A percentile compares a stretch with the other conserved stretches of the same genome.
phyloP scores from a whole-genome alignment of 2,797 vertebrate genomes.

The Channallabes apus region DNA sequence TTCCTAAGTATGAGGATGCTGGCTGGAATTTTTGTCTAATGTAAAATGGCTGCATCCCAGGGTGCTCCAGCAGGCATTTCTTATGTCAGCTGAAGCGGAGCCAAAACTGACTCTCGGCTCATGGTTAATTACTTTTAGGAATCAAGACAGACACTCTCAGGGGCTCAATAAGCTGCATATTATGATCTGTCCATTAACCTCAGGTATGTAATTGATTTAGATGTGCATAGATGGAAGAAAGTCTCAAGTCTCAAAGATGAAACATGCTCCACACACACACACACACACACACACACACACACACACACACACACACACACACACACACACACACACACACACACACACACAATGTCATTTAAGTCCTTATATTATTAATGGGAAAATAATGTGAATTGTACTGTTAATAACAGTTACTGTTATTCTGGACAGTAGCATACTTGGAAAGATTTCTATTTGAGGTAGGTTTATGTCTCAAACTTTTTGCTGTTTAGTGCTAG shows the following conservation, averaged over 20 bases:
- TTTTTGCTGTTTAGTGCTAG: slow-evolving; percentile 28
- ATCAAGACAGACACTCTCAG: slow-evolving; percentile 72
- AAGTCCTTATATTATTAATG: slow-evolving; percentile 16
- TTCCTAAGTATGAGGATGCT: slow-evolving; percentile 75
- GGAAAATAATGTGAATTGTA: neutral
- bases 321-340: neutral
- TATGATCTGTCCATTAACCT: slow-evolving; percentile 78
- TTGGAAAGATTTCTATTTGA: neutral
- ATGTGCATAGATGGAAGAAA: slow-evolving; percentile 35
- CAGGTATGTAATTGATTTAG: slow-evolving; percentile 70
- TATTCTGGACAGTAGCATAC: neutral
- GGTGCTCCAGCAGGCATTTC: slow-evolving; percentile 58
- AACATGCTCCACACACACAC: slow-evolving; percentile 43
- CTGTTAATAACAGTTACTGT: neutral
- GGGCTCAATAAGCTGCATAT: slow-evolving; percentile 76
- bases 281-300: neutral
- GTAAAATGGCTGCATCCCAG: slow-evolving; percentile 69
- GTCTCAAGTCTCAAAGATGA: slow-evolving; percentile 64
- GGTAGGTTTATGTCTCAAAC: neutral
- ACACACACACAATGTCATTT: neutral
- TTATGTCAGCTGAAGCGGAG: slow-evolving; percentile 70
- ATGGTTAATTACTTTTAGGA: slow-evolving; percentile 81
- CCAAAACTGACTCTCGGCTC: slow-evolving; percentile 74
- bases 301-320: neutral
- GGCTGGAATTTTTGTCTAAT: slow-evolving; percentile 75